phyloP scores from a whole-genome alignment of 30 jellyfish, hydroid and myxozoan genomes.

The Aurelia sp. region DNA sequence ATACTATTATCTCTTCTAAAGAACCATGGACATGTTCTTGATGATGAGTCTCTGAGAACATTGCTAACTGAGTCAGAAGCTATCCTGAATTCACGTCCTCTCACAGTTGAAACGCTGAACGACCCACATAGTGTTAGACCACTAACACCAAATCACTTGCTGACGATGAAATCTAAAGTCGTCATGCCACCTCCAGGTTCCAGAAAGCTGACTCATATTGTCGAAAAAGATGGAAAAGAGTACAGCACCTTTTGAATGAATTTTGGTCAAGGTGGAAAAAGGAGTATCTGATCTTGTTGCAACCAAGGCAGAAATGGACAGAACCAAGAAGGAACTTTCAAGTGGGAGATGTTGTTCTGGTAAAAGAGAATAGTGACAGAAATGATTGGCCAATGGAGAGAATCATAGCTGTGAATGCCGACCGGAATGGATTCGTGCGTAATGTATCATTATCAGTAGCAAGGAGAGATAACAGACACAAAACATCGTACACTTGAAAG shows the following conservation, averaged over 20 bases:
- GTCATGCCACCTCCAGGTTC: not conserved
- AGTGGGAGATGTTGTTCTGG: slow-evolving; percentile 28
- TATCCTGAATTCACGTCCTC: too few species aligned
- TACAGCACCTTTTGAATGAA: slow-evolving; percentile 10
- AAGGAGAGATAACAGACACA: too few species aligned
- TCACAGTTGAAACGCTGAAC: too few species aligned
- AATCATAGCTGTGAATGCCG: slow-evolving; percentile 4
- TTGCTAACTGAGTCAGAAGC: too few species aligned
- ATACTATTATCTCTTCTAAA: too few species aligned
- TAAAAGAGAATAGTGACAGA: slow-evolving; percentile 27
- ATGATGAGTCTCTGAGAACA: too few species aligned
- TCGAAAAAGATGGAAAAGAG: slow-evolving; percentile 43
- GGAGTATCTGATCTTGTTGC: slow-evolving; percentile 26
- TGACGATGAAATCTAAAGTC: too few species aligned
- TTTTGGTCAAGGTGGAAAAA: slow-evolving; percentile 53
- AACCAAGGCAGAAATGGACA: slow-evolving; percentile 21
- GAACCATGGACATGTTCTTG: too few species aligned
- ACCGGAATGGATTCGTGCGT: too few species aligned
- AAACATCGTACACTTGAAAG: not conserved
- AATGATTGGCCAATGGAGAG: slow-evolving; percentile 29
- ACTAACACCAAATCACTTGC: too few species aligned
- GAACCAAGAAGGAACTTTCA: slow-evolving; percentile 14
- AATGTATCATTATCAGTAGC: too few species aligned
- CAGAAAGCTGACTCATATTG: slow-evolving; percentile 36
- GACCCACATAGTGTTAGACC: not conserved